phyloP scores from a whole-genome alignment of 2,888 invertebrate species.

The Phaedon cochleariae region DNA sequence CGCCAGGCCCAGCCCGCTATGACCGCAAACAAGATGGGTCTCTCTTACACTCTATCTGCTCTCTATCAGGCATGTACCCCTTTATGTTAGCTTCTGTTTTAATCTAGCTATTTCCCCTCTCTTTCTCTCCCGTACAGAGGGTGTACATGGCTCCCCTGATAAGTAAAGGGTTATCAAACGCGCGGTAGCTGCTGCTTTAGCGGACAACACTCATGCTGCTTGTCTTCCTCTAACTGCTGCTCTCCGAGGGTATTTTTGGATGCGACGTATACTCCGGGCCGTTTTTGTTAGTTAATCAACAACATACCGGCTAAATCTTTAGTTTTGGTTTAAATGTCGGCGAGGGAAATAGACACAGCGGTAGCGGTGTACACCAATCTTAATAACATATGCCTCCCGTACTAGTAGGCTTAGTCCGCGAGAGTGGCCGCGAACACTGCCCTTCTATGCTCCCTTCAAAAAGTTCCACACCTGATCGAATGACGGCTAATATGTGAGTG shows the following conservation, averaged over 20 bases:
- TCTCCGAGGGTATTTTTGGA: slow-evolving; percentile 46
- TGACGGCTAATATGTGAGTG: slow-evolving; percentile 45
- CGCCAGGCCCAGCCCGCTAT: slow-evolving; percentile 74
- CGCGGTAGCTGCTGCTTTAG: slow-evolving; percentile 58
- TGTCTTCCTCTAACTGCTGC: slow-evolving; percentile 48
- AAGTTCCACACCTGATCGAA: slow-evolving; percentile 42
- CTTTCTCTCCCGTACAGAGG: slow-evolving; percentile 47
- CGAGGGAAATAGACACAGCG: slow-evolving; percentile 54
- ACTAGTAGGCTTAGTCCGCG: slow-evolving; percentile 14
- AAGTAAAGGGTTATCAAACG: slow-evolving; percentile 64
- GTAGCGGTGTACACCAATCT: slow-evolving; percentile 49
- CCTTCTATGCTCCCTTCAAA: slow-evolving; percentile 15
- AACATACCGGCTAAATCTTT: slow-evolving; percentile 66
- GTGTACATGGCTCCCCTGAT: slow-evolving; percentile 56
- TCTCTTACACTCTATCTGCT: slow-evolving; percentile 66
- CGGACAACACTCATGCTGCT: slow-evolving; percentile 51
- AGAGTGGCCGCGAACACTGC: slow-evolving; percentile 11
- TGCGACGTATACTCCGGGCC: slow-evolving; percentile 46
- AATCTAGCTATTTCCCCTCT: slow-evolving; percentile 58
- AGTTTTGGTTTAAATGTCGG: slow-evolving; percentile 59
- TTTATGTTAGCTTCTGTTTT: slow-evolving; percentile 62
- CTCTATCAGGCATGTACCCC: slow-evolving; percentile 59
- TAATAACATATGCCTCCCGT: slow-evolving; percentile 47
- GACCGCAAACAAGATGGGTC: slow-evolving; percentile 73
- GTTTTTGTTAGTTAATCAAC: slow-evolving; percentile 55